phyloP scores from a whole-genome alignment of 2,888 invertebrate species.

The Coelogynopora nodosa region DNA sequence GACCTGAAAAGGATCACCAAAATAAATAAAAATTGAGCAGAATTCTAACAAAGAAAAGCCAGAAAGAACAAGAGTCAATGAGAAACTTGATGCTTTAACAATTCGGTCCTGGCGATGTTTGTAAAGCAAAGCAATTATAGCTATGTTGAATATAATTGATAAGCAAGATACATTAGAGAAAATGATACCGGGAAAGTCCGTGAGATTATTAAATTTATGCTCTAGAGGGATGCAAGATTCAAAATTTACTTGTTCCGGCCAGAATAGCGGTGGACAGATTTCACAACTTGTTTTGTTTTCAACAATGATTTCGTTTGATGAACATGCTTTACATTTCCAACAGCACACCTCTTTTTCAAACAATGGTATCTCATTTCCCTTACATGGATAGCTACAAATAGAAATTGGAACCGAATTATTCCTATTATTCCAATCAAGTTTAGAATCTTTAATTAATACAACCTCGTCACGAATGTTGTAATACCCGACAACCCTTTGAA shows the following conservation, averaged over 20 bases:
- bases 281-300: constrained; percentile 46
- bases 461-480: too few relatives aligned
- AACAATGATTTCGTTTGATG: constrained; percentile 46
- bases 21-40: not conserved
- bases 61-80: not conserved
- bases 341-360: constrained; percentile 24
- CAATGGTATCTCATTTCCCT: not conserved
- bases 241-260: constrained; percentile 47
- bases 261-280: constrained; percentile 47
- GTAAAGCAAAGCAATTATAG: not conserved
- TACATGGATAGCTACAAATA: constrained; percentile 17
- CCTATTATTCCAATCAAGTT: not conserved
- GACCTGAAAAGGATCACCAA: not conserved
- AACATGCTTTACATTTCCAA: constrained; percentile 48
- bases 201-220: not conserved
- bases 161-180: not conserved
- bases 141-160: not conserved
- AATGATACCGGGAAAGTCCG: not conserved
- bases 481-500: not conserved
- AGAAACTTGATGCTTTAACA: constrained; percentile 23
- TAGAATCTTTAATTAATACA: not conserved
- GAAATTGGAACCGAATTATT: not conserved
- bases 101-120: not conserved
- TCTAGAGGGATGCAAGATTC: not conserved
- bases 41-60: not conserved